These are phyloP conservation scores for Diarsia brunnea DNA, from an alignment of 2,888 invertebrate species.

Conservation along the genomic window DNA sequence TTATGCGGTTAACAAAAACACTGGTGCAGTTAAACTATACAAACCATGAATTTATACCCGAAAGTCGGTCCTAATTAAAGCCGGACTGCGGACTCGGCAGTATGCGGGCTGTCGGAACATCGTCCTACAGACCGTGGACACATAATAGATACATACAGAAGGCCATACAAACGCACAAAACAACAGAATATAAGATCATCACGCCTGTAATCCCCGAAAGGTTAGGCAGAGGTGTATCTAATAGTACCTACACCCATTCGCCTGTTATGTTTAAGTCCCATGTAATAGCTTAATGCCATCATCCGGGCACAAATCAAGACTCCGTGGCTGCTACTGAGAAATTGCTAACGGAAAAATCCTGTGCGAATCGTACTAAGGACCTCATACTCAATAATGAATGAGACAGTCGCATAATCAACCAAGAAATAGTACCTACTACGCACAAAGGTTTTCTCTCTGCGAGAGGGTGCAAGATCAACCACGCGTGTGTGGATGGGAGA, in stretches of 20 bases:
- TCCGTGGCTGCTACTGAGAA: too few species aligned
- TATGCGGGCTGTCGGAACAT: constrained; percentile 62
- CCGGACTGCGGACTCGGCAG: constrained; percentile 65
- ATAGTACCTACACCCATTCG: too few species aligned
- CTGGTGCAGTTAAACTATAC: constrained; percentile 62
- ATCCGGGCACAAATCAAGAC: too few species aligned
- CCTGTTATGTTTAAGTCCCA: too few species aligned
- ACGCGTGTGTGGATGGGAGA: neutral
- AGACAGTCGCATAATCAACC: neutral
- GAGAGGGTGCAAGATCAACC: neutral
- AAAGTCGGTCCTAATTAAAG: constrained; percentile 79
- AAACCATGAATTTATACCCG: constrained; percentile 73
- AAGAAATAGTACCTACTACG: neutral
- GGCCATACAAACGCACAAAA: neutral
- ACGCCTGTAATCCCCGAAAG: too few species aligned
- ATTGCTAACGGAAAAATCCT: too few species aligned
- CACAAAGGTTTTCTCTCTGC: neutral
- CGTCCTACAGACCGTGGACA: constrained; percentile 19
- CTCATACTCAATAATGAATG: too few species aligned
- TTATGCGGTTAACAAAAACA: constrained; percentile 63
- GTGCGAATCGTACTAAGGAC: too few species aligned
- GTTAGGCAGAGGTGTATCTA: too few species aligned
- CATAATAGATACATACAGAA: constrained; percentile 27
- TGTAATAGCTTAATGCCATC: too few species aligned
- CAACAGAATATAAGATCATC: too few species aligned